Evolutionary conservation across 2,113 vertebrate genomes (phyloP), one percentile per base, ranked within the genome.

Genomic region (Blennius ocellaris): DNA sequence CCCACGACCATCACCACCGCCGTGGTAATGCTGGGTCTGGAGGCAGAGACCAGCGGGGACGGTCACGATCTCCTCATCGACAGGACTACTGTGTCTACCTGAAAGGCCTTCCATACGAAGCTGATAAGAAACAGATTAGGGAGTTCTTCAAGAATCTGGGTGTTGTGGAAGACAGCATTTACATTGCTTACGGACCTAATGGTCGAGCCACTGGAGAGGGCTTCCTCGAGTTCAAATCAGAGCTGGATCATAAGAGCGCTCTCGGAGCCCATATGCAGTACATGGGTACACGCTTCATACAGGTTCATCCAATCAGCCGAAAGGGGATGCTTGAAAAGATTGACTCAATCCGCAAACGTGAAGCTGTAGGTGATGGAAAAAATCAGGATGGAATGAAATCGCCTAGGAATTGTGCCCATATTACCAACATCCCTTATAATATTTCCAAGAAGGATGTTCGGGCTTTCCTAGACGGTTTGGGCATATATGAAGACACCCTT

Each of bases 281-380:
- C 80, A 99, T 99, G 95, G 98, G 98, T 44, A 96, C 94, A 84
- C 96, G 97, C 37, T 99, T 99, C 78, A 99, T 99, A 87, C 97
- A 99, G 73, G 98, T 99, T 62, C 98, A 98, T 80, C 97, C 97
- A 14, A 96, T 99, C 83, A 96, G 94, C 87, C 96, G 97, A 66
- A 98, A 97, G 87, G 96, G 95, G 70, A 99, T 98, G 97, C 88
- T 97, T 87, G 98, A 99, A 92, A 99, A 98, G 87, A 97, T 99
- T 85, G 97, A 98, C 64, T 15, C 87, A 37, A 98, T 99, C 83
- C 95, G 97, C 69, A 99, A 98, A 89, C 95, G 97, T 75, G 95
- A 95, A 79, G 94, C 94, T 68, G 11, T 50, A 51, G 82, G 83
- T 11, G 97, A 98, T 71, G 95, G 95, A 79, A 97, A 97, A 80